Evolutionary conservation across 2,797 vertebrate genomes (phyloP).

Genomic region (Gymnoscopelus braueri): DNA sequence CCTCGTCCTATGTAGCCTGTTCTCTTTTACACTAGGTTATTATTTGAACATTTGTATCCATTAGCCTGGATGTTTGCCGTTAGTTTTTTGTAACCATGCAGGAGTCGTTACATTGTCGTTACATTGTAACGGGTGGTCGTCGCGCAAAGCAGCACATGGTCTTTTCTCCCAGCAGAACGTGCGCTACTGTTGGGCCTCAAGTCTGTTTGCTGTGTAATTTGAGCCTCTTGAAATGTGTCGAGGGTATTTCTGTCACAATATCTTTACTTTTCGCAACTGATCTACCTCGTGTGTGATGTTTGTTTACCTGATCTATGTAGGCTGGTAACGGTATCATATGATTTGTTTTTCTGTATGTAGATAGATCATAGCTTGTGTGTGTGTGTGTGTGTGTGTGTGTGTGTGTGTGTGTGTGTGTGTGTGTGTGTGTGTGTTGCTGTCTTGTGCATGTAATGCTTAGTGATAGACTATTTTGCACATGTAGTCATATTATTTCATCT

Average conservation of each 20-base stretch:
- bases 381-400: no score
- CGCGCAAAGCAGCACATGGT: conserved; percentile 11
- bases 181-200: conserved; percentile 69
- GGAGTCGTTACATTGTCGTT: neutral
- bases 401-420: no score
- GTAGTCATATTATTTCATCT: neutral
- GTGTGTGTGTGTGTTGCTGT: neutral
- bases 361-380: no score
- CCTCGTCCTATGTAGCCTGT: conserved; percentile 8
- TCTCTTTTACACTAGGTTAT: neutral
- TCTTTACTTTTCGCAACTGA: conserved; percentile 4
- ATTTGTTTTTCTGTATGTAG: no score
- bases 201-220: conserved; percentile 57
- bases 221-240: conserved; percentile 33
- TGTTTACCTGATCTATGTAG: neutral
- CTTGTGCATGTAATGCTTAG: neutral
- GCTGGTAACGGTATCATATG: neutral
- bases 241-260: conserved; percentile 19
- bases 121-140: conserved; percentile 12
- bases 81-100: neutral
- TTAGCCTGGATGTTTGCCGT: conserved; percentile 3
- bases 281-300: neutral
- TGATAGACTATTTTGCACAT: neutral
- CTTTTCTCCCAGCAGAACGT: conserved; percentile 47
- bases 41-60: neutral